Conservation (phyloP, 2,113 vertebrate species). For the Raja brachyura region DNA sequence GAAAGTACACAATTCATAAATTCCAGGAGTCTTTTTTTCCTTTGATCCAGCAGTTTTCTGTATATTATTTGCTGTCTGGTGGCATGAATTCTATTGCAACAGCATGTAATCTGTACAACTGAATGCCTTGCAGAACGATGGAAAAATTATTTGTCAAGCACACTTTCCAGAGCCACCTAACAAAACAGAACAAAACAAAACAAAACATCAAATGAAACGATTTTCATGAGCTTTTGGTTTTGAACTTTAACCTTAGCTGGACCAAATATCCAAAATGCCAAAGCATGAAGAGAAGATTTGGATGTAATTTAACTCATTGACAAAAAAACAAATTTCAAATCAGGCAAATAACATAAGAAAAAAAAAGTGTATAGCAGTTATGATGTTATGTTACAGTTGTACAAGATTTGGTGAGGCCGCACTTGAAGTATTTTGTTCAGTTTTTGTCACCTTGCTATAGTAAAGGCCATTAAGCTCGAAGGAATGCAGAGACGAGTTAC, state of each 20-base stretch:
- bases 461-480: no score
- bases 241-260: background rate
- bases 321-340: background rate
- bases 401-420: no score
- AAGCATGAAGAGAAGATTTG: background rate
- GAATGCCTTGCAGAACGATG: background rate
- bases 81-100: conserved; percentile 1
- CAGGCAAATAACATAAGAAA: background rate
- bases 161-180: background rate
- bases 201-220: background rate
- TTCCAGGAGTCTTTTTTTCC: background rate
- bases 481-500: no score
- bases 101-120: background rate
- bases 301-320: background rate
- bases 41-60: background rate
- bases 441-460: no score
- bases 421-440: no score
- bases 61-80: background rate
- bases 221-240: background rate
- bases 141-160: background rate
- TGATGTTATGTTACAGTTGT: no score
- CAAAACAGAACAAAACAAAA: background rate
- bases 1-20: conserved; percentile 5
- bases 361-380: background rate
- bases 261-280: background rate